These are phyloP conservation scores for Diadromus collaris DNA, from an alignment of 2,888 invertebrate genomes.

Conservation along the genomic window DNA sequence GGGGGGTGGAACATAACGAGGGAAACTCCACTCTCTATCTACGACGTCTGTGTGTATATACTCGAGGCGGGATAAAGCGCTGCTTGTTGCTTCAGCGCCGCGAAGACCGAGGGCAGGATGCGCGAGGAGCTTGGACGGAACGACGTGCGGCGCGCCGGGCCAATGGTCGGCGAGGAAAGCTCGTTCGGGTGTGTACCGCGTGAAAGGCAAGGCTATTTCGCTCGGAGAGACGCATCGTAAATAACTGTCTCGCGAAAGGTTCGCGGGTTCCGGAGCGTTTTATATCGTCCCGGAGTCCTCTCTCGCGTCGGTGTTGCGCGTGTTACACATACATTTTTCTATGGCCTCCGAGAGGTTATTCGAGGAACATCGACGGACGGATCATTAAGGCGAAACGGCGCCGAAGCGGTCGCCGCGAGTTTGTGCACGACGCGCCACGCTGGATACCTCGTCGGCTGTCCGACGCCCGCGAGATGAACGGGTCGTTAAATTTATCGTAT, in stretches of 20 bases:
- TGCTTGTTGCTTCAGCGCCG: conserved; percentile 32
- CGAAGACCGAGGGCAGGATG: background rate
- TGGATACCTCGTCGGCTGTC: conserved; percentile 10
- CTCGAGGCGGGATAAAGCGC: conserved; percentile 43
- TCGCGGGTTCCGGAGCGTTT: background rate
- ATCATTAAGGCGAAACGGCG: conserved; percentile 52
- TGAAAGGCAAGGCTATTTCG: background rate
- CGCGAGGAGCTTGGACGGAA: conserved; percentile 17
- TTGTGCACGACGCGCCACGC: conserved; percentile 16
- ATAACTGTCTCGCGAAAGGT: background rate
- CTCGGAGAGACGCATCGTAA: conserved; percentile 6
- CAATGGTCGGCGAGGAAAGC: conserved; percentile 8
- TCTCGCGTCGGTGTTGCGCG: conserved; percentile 24
- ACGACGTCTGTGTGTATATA: conserved; percentile 14
- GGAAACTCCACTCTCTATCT: conserved; percentile 20
- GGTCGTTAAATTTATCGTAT: conserved; percentile 59
- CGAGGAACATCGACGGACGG: conserved; percentile 34
- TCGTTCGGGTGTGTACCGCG: background rate
- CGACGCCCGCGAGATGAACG: conserved; percentile 7
- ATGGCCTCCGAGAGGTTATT: conserved; percentile 41
- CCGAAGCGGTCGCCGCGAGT: conserved; percentile 1
- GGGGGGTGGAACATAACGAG: conserved; percentile 50
- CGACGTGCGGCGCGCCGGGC: conserved; percentile 10
- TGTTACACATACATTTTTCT: conserved; percentile 50
- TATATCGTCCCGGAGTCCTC: conserved; percentile 22